These are phyloP conservation scores for Tamandua tetradactyla DNA, from an alignment of 2,797 vertebrate species.

Conservation along the genomic window DNA sequence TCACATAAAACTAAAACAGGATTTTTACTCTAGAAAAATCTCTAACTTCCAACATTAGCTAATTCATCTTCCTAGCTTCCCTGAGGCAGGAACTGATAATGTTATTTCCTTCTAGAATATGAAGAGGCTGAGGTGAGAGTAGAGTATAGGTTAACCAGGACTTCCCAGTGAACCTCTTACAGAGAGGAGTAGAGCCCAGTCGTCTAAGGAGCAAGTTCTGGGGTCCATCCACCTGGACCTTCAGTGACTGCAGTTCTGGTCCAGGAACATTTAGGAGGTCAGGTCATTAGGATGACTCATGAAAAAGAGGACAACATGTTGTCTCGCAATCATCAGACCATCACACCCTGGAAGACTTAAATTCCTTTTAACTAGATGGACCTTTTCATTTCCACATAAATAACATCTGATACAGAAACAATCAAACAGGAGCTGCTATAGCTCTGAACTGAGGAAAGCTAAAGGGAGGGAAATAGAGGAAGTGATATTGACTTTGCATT, in stretches of 20 bases:
- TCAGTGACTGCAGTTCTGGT: neutral
- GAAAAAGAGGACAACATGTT: neutral
- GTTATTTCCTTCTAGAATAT: neutral
- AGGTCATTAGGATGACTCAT: neutral
- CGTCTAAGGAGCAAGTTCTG: neutral
- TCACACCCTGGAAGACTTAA: no score
- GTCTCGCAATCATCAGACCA: neutral
- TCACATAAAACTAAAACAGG: neutral
- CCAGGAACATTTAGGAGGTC: neutral
- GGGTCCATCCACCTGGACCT: fast-evolving
- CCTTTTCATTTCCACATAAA: neutral
- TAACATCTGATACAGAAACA: neutral
- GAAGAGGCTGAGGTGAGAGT: neutral
- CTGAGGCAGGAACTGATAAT: neutral
- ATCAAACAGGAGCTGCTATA: neutral
- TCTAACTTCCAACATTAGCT: neutral
- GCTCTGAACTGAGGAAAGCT: neutral
- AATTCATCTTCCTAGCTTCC: neutral
- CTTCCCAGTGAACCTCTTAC: no score
- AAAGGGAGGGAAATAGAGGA: neutral
- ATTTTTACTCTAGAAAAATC: neutral
- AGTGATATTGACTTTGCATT: fast-evolving
- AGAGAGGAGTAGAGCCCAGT: neutral
- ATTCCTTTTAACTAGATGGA: neutral
- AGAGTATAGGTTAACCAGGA: no score